A percentile compares a stretch with the other conserved stretches of the same genome.
phyloP scores from a whole-genome alignment of 1,140 invertebrate species.

The Drosophila pachea region DNA sequence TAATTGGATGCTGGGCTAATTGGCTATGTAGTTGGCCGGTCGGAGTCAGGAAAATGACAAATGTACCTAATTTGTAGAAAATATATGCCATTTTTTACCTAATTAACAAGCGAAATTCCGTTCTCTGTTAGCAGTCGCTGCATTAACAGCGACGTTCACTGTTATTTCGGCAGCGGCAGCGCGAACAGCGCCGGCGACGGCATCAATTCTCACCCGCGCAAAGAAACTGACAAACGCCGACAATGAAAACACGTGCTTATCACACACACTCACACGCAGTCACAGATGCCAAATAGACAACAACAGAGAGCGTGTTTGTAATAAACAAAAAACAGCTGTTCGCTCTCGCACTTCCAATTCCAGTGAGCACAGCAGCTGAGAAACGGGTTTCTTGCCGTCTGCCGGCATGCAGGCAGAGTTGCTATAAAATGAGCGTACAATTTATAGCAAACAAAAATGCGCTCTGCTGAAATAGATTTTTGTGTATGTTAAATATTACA shows the following conservation, averaged over 20 bases:
- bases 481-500: no score
- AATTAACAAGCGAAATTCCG: neutral
- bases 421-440: slow-evolving; percentile 30
- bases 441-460: slow-evolving; percentile 33
- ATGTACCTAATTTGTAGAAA: neutral
- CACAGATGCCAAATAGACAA: slow-evolving; percentile 25
- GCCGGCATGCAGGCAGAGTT: slow-evolving; percentile 36
- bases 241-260: slow-evolving; percentile 71
- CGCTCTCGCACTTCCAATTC: slow-evolving; percentile 27
- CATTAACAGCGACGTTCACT: slow-evolving; percentile 16
- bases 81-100: neutral
- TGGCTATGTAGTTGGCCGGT: slow-evolving; percentile 10
- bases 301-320: slow-evolving; percentile 58
- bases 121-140: slow-evolving; percentile 2
- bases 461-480: neutral
- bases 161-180: slow-evolving; percentile 1
- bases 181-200: slow-evolving; percentile 8
- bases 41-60: neutral
- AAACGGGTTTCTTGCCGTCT: slow-evolving; percentile 28
- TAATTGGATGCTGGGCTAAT: slow-evolving; percentile 60
- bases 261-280: slow-evolving; percentile 25
- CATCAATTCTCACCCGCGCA: slow-evolving; percentile 32
- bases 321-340: slow-evolving; percentile 77
- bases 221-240: slow-evolving; percentile 36
- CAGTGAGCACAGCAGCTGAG: slow-evolving; percentile 37